Conservation (phyloP, 2,113 vertebrate species). For the Gymnocephalus cernua region DNA sequence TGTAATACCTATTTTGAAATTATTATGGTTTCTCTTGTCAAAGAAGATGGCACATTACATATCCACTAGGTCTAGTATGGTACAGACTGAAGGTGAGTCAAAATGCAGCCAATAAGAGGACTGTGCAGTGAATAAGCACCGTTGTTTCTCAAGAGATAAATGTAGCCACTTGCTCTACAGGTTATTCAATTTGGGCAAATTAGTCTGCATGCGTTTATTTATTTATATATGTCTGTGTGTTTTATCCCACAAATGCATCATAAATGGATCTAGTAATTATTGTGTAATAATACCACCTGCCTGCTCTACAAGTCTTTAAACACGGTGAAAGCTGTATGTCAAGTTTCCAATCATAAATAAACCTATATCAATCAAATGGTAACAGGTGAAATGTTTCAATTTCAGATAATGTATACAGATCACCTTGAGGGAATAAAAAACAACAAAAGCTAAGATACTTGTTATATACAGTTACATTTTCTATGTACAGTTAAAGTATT, state of each 20-base stretch:
- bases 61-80: not conserved
- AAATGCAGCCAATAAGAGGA: not conserved
- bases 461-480: constrained; percentile 47
- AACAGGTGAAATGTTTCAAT: not conserved
- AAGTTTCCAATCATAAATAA: constrained; percentile 2
- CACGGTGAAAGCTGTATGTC: too few species aligned
- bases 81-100: not conserved
- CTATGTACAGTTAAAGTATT: constrained; percentile 50
- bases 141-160: not conserved
- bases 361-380: not conserved
- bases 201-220: not conserved
- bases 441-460: constrained; percentile 14
- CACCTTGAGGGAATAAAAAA: not conserved
- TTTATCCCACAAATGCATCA: not conserved
- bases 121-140: not conserved
- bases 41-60: not conserved
- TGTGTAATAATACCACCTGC: not conserved
- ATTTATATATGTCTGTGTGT: not conserved
- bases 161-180: not conserved
- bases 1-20: not conserved
- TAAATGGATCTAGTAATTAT: not conserved
- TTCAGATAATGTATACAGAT: not conserved
- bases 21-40: not conserved
- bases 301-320: not conserved
- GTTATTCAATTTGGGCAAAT: not conserved